Evolutionary conservation across 2,797 vertebrate species (phyloP), one percentile per base, ranked within the genome.

Genomic region (Lerista edwardsae): DNA sequence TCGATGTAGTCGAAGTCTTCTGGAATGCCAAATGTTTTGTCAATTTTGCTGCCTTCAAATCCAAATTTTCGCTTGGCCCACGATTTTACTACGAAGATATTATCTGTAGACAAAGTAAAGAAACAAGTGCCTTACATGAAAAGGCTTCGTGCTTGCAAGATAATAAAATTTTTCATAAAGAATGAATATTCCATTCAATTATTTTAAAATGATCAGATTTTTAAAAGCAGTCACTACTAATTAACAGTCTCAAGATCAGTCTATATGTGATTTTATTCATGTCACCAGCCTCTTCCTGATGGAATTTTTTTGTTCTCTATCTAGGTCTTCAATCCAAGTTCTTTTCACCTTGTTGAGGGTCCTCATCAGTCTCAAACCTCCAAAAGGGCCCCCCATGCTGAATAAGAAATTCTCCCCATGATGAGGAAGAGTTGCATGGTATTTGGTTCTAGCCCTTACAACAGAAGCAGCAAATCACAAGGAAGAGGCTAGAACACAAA

Each of bases 1-100:
- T 99, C 98, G 94, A 99, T 92, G 91, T 99, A 99, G 95, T 99
- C 99, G 89, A 99, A 97, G 93, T 99, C 98, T 93, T 99, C 99
- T 0, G 98, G 98, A 93, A 99, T 99, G 93, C 98, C 98, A 93
- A 99, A 99, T 71, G 97, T 97, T 96, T 98, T 99, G 93, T 99
- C 96, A 90, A 99, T 97, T 91, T 95, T 97, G 90, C 94, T 96
- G 90, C 98, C 97, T 93, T 99, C 98, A 79, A 99, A 97, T 86
- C 97, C 94, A 94, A 99, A 99, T 94, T 98, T 99, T 94, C 97
- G 98, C 94, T 99, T 99, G 83, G 98, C 98, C 98, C 99, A 99
- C n/a, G 98, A 98, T 95, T 98, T 99, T 92, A 99, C 96, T 79
- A 98, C 95, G 91, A 99, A 99, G 92, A 99, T 95, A 84, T 99